Percentiles rank a stretch among this genome's conserved stretches.
Conservation (phyloP, 2,797 vertebrate genomes). For the Microhierax caerulescens region DNA sequence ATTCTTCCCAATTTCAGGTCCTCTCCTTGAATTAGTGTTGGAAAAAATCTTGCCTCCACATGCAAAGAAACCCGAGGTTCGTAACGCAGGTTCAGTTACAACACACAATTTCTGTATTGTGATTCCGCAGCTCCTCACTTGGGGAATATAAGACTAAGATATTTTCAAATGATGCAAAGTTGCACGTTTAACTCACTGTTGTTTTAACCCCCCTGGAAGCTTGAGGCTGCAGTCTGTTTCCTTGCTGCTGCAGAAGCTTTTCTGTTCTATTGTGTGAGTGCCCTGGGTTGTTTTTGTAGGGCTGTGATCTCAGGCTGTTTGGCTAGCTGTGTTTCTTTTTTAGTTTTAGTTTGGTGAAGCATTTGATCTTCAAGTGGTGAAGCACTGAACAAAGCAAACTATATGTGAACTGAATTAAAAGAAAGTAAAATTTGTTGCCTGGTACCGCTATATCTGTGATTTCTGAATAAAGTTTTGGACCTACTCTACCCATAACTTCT, state of each 20-base stretch:
- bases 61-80: neutral
- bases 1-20: neutral
- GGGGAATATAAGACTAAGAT: neutral
- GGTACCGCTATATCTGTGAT: neutral
- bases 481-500: fast-evolving
- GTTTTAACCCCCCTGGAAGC: conserved; percentile 68
- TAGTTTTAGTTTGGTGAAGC: neutral
- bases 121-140: neutral
- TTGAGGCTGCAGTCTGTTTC: conserved; percentile 51
- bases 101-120: fast-evolving
- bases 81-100: fast-evolving
- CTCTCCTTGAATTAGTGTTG: neutral
- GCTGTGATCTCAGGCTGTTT: conserved; percentile 42
- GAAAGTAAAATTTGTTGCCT: neutral
- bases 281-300: conserved; percentile 41
- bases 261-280: conserved; percentile 47
- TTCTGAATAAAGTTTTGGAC: neutral
- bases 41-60: neutral
- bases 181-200: conserved; percentile 44
- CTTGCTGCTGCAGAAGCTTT: conserved; percentile 53
- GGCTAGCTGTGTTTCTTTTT: conserved; percentile 41
- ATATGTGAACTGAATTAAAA: neutral
- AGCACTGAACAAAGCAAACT: neutral
- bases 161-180: conserved; percentile 4
- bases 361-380: conserved; percentile 22